These are phyloP conservation scores for Alethe diademata DNA, from an alignment of 2,113 vertebrate species.

Conservation along the genomic window DNA sequence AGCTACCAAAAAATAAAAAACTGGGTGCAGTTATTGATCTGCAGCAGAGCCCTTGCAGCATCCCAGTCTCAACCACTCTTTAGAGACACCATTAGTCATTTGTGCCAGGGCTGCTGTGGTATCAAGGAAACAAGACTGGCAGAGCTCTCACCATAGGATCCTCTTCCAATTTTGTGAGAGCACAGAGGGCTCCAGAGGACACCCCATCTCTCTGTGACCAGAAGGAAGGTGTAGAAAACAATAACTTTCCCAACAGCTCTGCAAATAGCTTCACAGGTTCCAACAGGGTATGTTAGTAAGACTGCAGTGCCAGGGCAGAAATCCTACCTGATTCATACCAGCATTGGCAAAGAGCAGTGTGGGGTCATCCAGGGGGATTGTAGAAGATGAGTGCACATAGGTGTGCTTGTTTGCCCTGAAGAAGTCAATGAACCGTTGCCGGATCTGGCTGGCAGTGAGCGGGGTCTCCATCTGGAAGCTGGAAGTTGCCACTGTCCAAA, in stretches of 20 bases:
- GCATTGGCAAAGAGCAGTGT: constrained; percentile 97
- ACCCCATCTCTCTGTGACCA: neutral
- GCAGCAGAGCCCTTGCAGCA: neutral
- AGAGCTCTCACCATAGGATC: neutral
- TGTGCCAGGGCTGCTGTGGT: neutral
- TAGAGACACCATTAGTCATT: neutral
- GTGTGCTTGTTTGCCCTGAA: constrained; percentile 85
- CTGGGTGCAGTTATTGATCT: neutral
- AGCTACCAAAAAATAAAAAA: neutral
- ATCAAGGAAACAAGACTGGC: neutral
- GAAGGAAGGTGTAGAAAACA: neutral
- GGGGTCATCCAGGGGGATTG: constrained; percentile 92
- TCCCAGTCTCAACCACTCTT: neutral
- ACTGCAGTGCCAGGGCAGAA: neutral
- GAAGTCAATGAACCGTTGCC: constrained; percentile 92
- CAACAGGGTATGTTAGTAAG: fast-evolving
- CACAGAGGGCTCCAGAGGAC: neutral
- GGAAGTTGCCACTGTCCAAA: neutral
- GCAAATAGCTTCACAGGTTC: neutral
- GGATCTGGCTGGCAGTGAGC: constrained; percentile 87
- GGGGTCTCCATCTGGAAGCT: constrained; percentile 80
- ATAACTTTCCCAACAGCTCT: neutral
- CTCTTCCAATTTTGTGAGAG: neutral
- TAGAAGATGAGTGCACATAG: constrained; percentile 93
- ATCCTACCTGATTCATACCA: constrained; percentile 95